Conservation (phyloP, 1,140 invertebrate species). For the Cheumatopsyche charites region DNA sequence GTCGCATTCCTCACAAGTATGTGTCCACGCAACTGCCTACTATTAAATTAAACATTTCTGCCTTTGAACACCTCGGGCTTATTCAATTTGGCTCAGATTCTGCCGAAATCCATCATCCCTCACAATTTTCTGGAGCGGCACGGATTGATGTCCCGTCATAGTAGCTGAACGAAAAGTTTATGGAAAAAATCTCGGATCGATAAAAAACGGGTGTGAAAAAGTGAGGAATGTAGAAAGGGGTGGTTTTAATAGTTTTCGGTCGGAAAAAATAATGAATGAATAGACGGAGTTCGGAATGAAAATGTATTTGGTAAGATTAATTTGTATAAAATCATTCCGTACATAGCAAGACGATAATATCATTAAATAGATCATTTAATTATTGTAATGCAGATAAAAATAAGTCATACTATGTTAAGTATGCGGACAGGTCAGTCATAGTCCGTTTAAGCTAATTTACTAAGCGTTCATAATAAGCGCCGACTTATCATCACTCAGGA, state of each 20-base stretch:
- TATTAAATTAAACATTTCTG: too few species aligned
- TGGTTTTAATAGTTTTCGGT: neutral
- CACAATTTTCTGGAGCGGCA: neutral
- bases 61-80: slow-evolving; percentile 6
- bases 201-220: neutral
- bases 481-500: slow-evolving; percentile 37
- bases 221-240: too few species aligned
- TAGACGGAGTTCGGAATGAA: too few species aligned
- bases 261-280: neutral
- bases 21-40: neutral
- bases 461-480: slow-evolving; percentile 41
- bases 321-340: too few species aligned
- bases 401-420: neutral
- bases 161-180: neutral
- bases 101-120: slow-evolving; percentile 28
- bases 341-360: too few species aligned
- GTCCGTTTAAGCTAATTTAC: slow-evolving; percentile 47
- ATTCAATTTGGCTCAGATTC: slow-evolving; percentile 23
- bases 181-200: slow-evolving; percentile 5
- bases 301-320: too few species aligned
- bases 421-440: slow-evolving; percentile 25
- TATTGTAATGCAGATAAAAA: too few species aligned
- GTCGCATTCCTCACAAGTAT: slow-evolving; percentile 1
- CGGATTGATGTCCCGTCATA: slow-evolving; percentile 17
- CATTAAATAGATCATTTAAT: too few species aligned